These are phyloP conservation scores for Spodoptera frugiperda DNA, from an alignment of 1,140 invertebrate genomes.

Conservation along the genomic window DNA sequence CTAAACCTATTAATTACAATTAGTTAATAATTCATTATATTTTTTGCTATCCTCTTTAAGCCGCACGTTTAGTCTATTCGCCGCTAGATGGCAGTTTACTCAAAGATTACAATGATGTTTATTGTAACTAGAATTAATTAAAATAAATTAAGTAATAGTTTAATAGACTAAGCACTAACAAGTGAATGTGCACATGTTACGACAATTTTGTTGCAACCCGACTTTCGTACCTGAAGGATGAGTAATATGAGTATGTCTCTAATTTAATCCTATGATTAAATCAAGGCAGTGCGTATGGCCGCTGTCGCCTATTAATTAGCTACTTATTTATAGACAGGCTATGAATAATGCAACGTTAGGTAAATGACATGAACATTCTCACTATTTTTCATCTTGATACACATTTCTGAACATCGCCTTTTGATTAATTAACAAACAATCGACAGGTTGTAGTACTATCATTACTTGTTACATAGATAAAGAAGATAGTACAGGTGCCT, in stretches of 20 bases:
- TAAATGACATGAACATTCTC: constrained; percentile 39
- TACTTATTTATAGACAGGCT: constrained; percentile 27
- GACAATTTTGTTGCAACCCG: background rate
- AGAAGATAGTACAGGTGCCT: background rate
- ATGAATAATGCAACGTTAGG: constrained; percentile 43
- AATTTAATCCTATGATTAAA: constrained; percentile 36
- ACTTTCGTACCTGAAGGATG: constrained; percentile 29
- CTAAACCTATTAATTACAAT: background rate
- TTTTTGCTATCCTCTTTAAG: too few species aligned
- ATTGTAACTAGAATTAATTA: background rate
- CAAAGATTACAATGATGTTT: background rate
- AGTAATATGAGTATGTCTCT: constrained; percentile 9
- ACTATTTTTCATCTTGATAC: background rate
- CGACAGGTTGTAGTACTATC: too few species aligned
- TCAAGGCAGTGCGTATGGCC: constrained; percentile 23
- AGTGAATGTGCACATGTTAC: background rate
- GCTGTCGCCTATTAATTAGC: constrained; percentile 36
- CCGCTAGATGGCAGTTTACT: constrained; percentile 9
- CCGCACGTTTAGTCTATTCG: background rate
- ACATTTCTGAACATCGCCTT: background rate
- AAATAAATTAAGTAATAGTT: too few species aligned
- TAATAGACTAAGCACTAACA: too few species aligned
- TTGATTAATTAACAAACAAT: background rate
- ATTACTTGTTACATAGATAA: background rate
- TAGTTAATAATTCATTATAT: too few species aligned